phyloP scores from a whole-genome alignment of 53 echinoderm and acorn worm genomes.

The Actinopyga echinites region DNA sequence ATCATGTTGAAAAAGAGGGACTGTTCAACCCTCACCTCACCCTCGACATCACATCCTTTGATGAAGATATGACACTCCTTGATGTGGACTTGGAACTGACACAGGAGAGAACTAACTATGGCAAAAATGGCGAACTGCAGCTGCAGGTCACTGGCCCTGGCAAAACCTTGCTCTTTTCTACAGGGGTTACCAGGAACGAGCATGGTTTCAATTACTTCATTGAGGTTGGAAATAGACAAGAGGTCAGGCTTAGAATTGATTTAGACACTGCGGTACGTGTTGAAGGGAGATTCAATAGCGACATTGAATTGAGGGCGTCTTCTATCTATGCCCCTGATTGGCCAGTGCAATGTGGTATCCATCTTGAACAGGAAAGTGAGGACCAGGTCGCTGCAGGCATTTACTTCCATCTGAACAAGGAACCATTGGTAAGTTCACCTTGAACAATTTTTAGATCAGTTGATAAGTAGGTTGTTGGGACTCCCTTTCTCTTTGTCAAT shows the following conservation, averaged over 20 bases:
- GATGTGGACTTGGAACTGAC: not conserved
- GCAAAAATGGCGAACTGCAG: not conserved
- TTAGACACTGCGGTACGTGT: not conserved
- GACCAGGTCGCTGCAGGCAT: not conserved
- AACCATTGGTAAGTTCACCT: constrained; percentile 4
- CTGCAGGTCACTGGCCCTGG: not conserved
- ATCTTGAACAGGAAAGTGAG: not conserved
- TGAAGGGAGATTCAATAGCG: not conserved
- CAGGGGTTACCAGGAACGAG: not conserved
- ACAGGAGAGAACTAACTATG: not conserved
- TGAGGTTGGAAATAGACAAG: not conserved
- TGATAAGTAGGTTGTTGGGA: too few species aligned
- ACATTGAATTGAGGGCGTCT: not conserved
- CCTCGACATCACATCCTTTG: not conserved
- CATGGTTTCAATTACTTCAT: constrained; percentile 4
- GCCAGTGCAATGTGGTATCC: not conserved
- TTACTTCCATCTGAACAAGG: not conserved
- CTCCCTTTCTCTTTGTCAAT: too few species aligned
- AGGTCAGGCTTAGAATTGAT: constrained; percentile 6
- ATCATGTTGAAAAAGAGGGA: not conserved
- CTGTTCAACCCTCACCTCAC: constrained; percentile 5
- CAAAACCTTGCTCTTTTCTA: not conserved
- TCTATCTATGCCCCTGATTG: constrained; percentile 15
- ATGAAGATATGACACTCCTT: not conserved
- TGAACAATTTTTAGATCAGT: too few species aligned